Percentiles rank a stretch among this genome's conserved stretches.
phyloP scores from a whole-genome alignment of 1,140 invertebrate genomes.

The Pogonomyrmex barbatus region DNA sequence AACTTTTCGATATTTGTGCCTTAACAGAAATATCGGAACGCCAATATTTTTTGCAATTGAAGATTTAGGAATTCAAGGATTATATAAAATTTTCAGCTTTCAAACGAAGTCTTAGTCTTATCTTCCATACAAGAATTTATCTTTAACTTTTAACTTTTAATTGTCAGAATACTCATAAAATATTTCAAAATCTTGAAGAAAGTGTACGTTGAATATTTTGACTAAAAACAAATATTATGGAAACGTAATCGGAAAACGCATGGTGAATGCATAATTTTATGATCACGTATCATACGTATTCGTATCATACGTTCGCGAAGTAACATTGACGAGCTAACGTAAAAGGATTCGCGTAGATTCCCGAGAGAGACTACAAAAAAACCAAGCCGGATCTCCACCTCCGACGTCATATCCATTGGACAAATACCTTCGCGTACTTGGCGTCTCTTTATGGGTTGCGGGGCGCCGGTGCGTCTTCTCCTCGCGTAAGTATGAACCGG shows the following conservation, averaged over 20 bases:
- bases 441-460: slow-evolving; percentile 77
- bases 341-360: background rate
- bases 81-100: background rate
- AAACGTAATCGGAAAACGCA: background rate
- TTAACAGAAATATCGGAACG: background rate
- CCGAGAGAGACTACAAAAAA: background rate
- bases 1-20: background rate
- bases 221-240: background rate
- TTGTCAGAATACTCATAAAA: background rate
- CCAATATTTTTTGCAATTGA: background rate
- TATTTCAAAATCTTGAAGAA: background rate
- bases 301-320: no score
- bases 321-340: background rate
- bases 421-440: slow-evolving; percentile 79
- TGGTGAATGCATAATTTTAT: background rate
- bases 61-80: background rate
- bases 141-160: background rate
- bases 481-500: slow-evolving; percentile 94
- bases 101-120: background rate
- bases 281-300: no score
- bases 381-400: background rate
- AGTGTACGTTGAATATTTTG: background rate
- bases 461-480: slow-evolving; percentile 90
- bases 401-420: background rate
- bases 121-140: background rate